Percentiles rank a stretch among this genome's conserved stretches.
These are phyloP conservation scores for Cancer borealis DNA, from an alignment of 2,888 invertebrate genomes.

Conservation along the genomic window DNA sequence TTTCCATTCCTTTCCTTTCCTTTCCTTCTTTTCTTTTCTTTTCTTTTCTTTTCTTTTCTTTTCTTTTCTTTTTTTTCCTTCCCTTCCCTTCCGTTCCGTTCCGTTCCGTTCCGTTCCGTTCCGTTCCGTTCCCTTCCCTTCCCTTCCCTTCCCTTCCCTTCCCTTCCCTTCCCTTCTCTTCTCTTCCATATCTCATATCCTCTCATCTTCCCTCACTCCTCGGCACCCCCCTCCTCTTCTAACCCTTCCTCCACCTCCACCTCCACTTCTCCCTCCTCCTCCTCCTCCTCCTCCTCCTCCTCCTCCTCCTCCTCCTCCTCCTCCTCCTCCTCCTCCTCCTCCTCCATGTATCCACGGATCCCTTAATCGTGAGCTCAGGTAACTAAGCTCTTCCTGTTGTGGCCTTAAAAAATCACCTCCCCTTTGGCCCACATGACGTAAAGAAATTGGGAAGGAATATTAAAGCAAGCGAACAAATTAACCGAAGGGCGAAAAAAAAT, in stretches of 20 bases:
- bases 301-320: neutral
- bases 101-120: too few relatives aligned
- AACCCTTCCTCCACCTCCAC: neutral
- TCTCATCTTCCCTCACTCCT: too few relatives aligned
- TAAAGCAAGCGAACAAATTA: constrained; percentile 20
- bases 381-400: constrained; percentile 20
- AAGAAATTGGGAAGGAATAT: constrained; percentile 12
- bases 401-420: constrained; percentile 7
- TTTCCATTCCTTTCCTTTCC: neutral
- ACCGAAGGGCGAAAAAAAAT: neutral
- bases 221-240: too few relatives aligned
- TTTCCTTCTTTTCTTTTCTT: neutral
- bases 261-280: neutral
- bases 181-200: neutral
- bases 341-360: constrained; percentile 12
- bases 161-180: too few relatives aligned
- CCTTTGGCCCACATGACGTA: constrained; percentile 12
- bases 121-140: too few relatives aligned
- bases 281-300: neutral
- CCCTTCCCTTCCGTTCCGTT: too few relatives aligned
- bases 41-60: too few relatives aligned
- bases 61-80: neutral
- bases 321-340: neutral
- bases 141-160: too few relatives aligned
- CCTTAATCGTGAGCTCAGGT: constrained; percentile 20